These are phyloP conservation scores for Clarias platycephalus DNA, from an alignment of 2,797 vertebrate species.

Conservation along the genomic window DNA sequence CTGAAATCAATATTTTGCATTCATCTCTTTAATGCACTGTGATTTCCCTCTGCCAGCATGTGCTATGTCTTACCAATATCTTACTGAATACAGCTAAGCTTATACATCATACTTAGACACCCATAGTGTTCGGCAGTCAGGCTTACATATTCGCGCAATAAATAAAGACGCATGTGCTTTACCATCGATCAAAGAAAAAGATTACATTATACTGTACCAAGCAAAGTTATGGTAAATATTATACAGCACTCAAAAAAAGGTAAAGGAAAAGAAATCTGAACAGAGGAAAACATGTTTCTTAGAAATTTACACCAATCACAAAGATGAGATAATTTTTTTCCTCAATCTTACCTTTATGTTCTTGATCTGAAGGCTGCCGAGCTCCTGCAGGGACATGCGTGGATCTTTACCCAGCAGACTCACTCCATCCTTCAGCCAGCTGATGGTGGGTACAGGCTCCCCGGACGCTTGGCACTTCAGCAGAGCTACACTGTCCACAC, in stretches of 20 bases:
- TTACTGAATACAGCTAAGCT: constrained; percentile 52
- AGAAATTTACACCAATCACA: neutral
- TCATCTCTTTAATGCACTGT: constrained; percentile 67
- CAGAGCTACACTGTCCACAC: constrained; percentile 86
- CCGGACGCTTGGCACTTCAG: constrained; percentile 95
- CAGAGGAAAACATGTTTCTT: neutral
- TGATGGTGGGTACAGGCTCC: constrained; percentile 93
- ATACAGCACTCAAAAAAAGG: neutral
- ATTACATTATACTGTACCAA: neutral
- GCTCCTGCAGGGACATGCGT: constrained; percentile 90
- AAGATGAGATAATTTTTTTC: too few relatives aligned
- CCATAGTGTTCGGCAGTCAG: constrained; percentile 28
- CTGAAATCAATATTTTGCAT: constrained; percentile 71
- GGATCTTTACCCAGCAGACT: constrained; percentile 92
- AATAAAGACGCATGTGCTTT: constrained; percentile 19
- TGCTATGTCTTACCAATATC: constrained; percentile 57
- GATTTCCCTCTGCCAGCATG: constrained; percentile 56
- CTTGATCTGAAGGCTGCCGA: constrained; percentile 94
- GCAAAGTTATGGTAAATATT: neutral
- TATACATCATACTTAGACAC: constrained; percentile 46
- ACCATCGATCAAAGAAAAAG: constrained; percentile 19
- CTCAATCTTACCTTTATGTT: constrained; percentile 79
- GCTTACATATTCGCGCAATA: constrained; percentile 32
- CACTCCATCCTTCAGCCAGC: constrained; percentile 96
- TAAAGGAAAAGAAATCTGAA: neutral